Percentiles rank a stretch among this genome's conserved stretches.
These are phyloP conservation scores for Acanthopleura granulata DNA, from an alignment of 2,888 invertebrate species.

Conservation along the genomic window DNA sequence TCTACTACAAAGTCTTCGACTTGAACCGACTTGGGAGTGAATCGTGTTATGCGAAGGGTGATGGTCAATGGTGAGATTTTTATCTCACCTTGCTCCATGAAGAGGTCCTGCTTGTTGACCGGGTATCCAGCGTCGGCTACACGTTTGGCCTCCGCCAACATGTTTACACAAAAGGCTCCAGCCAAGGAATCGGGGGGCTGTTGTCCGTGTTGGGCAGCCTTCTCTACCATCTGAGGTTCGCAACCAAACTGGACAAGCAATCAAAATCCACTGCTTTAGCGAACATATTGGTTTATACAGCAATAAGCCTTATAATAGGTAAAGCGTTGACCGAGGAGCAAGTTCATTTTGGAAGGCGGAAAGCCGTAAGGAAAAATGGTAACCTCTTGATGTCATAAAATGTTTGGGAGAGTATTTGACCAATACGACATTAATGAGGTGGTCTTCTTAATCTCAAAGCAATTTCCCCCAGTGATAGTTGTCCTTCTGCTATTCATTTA, in stretches of 20 bases:
- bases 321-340: too few species aligned
- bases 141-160: constrained; percentile 51
- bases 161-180: constrained; percentile 58
- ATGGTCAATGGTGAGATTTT: not conserved
- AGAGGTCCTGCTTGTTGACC: constrained; percentile 53
- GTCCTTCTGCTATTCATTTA: too few species aligned
- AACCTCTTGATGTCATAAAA: too few species aligned
- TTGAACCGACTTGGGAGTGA: too few species aligned
- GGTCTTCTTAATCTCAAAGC: not conserved
- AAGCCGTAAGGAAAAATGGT: too few species aligned
- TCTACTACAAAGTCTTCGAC: too few species aligned
- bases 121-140: constrained; percentile 50
- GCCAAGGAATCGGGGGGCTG: constrained; percentile 43
- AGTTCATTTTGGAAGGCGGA: too few species aligned
- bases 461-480: not conserved
- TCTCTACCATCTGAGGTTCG: constrained; percentile 45
- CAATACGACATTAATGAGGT: too few species aligned
- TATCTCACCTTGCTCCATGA: constrained; percentile 65
- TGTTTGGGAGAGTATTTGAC: too few species aligned
- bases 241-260: constrained; percentile 53
- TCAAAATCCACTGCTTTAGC: not conserved
- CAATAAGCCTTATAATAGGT: too few species aligned
- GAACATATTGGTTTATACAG: too few species aligned
- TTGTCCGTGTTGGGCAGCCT: constrained; percentile 40
- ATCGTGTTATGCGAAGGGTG: not conserved